phyloP scores from a whole-genome alignment of 1,140 invertebrate species.

The Araneus ventricosus region DNA sequence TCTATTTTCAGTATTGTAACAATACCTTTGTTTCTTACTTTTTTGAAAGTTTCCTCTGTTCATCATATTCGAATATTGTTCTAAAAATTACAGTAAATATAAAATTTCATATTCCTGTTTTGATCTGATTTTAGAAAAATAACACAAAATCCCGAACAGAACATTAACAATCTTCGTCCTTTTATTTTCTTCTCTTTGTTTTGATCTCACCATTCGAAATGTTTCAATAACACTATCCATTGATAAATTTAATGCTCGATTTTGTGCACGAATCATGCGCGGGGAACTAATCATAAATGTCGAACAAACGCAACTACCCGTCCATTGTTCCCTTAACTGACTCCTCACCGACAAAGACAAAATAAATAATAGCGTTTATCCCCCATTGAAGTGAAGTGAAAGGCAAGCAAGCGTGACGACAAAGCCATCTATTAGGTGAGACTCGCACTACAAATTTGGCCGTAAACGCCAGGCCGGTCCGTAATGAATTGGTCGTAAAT shows the following conservation, averaged over 20 bases:
- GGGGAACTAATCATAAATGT: slow-evolving; percentile 39
- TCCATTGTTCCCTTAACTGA: slow-evolving; percentile 45
- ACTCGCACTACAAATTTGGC: slow-evolving; percentile 53
- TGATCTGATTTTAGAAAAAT: background rate
- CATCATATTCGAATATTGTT: background rate
- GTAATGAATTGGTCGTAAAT: slow-evolving; percentile 69
- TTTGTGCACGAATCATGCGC: background rate
- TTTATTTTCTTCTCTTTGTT: background rate
- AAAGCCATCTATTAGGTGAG: slow-evolving; percentile 58
- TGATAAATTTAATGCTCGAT: slow-evolving; percentile 44
- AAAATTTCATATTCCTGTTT: background rate
- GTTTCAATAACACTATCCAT: slow-evolving; percentile 11
- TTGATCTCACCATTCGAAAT: background rate
- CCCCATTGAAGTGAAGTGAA: slow-evolving; percentile 46
- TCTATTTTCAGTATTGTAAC: too few species aligned
- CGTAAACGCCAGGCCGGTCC: slow-evolving; percentile 3
- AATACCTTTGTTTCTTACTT: background rate
- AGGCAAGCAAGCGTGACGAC: slow-evolving; percentile 65
- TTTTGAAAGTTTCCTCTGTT: background rate
- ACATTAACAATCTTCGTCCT: background rate
- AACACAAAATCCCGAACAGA: background rate
- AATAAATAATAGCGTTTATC: slow-evolving; percentile 29
- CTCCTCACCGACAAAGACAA: slow-evolving; percentile 61
- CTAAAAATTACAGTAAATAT: background rate
- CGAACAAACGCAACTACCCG: slow-evolving; percentile 23